Conservation (phyloP, 2,113 vertebrate species). For the Psilopogon haemacephalus region DNA sequence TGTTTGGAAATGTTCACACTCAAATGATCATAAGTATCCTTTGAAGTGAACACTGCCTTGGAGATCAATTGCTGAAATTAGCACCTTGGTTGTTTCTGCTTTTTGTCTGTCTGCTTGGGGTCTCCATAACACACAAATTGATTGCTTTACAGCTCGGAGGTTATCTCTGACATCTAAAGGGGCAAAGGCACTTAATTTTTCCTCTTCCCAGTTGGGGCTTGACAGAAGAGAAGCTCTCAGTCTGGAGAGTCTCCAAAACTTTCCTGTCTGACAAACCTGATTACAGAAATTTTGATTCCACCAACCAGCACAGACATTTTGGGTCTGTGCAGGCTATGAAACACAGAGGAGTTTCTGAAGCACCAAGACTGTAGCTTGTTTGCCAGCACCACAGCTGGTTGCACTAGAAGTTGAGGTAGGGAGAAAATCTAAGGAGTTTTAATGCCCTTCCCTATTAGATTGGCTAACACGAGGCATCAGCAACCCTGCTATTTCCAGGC, state of each 20-base stretch:
- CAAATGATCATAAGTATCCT: slow-evolving; percentile 14
- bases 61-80: slow-evolving; percentile 69
- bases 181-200: slow-evolving; percentile 4
- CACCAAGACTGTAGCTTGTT: background rate
- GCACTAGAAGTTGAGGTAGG: background rate
- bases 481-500: slow-evolving; percentile 24
- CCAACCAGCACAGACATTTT: background rate
- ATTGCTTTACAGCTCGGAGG: slow-evolving; percentile 45
- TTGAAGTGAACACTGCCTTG: slow-evolving; percentile 61
- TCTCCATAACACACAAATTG: background rate
- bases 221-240: background rate
- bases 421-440: background rate
- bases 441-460: background rate
- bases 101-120: background rate
- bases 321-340: background rate
- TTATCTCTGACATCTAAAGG: slow-evolving; percentile 62
- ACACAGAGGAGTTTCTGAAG: background rate
- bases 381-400: background rate
- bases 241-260: background rate
- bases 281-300: background rate
- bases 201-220: background rate
- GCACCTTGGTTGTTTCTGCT: slow-evolving; percentile 32
- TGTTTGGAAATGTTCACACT: slow-evolving; percentile 69
- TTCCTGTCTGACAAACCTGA: background rate
- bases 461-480: background rate